Evolutionary conservation across 2,113 vertebrate genomes (phyloP).

Genomic region (Callorhinus ursinus): DNA sequence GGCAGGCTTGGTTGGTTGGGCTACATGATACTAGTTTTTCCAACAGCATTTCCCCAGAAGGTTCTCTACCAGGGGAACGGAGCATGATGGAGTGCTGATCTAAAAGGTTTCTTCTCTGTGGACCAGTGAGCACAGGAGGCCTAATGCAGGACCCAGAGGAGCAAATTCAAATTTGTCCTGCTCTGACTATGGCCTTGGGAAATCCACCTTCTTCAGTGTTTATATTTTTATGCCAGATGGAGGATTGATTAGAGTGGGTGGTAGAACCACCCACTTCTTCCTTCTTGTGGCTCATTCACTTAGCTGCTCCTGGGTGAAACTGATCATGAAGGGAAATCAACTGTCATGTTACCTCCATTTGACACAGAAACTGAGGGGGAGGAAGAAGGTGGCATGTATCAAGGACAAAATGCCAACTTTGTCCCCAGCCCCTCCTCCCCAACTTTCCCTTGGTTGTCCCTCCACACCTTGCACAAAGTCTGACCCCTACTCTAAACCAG

Average conservation of each 20-base stretch:
- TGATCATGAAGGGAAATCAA: not conserved
- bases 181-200: not conserved
- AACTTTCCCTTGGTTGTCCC: not conserved
- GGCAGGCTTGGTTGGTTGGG: not conserved
- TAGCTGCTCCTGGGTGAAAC: not conserved
- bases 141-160: not conserved
- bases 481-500: not conserved
- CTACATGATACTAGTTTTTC: not conserved
- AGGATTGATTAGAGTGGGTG: not conserved
- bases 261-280: not conserved
- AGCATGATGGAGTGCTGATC: not conserved
- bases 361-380: not conserved
- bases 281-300: constrained; percentile 42
- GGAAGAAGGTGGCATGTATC: not conserved
- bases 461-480: accelerated
- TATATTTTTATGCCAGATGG: constrained; percentile 8
- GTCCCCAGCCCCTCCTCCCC: not conserved
- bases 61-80: not conserved
- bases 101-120: not conserved
- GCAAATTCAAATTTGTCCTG: not conserved
- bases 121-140: not conserved
- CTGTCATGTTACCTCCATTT: constrained; percentile 14
- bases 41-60: not conserved
- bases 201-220: not conserved
- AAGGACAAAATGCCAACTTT: not conserved